Evolutionary conservation across 2,113 vertebrate species (phyloP).

Genomic region (Lamprotornis superbus): DNA sequence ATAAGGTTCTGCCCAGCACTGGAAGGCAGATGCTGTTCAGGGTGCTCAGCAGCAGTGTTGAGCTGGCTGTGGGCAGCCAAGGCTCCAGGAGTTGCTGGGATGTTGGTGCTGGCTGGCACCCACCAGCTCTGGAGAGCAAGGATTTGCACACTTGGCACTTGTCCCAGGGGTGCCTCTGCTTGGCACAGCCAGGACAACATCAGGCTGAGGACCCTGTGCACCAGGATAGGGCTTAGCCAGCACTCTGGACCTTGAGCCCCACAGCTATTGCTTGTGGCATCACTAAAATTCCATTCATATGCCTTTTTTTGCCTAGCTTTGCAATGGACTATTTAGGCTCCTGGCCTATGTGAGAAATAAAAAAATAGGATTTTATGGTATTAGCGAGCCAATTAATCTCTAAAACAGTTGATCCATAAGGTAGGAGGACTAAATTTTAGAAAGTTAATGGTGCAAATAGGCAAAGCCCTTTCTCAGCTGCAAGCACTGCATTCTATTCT

Average conservation of each 20-base stretch:
- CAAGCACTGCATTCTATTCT: not conserved
- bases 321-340: not conserved
- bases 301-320: not conserved
- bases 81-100: not conserved
- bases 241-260: not conserved
- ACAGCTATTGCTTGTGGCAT: not conserved
- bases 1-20: not conserved
- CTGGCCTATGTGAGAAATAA: not conserved
- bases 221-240: fast-evolving
- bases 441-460: conserved; percentile 41
- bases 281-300: not conserved
- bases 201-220: not conserved
- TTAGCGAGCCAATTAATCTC: conserved; percentile 26
- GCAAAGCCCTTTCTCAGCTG: conserved; percentile 33
- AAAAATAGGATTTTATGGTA: not conserved
- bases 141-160: not conserved
- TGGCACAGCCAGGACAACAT: not conserved
- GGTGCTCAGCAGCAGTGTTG: not conserved
- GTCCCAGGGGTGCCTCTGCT: not conserved
- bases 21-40: not conserved
- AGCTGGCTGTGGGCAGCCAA: not conserved
- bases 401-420: conserved; percentile 17
- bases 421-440: conserved; percentile 18
- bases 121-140: not conserved
- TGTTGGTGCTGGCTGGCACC: not conserved